Percentiles rank a stretch among this genome's conserved stretches.
These are phyloP conservation scores for Diorhabda elongata DNA, from an alignment of 1,140 invertebrate species.

Conservation along the genomic window DNA sequence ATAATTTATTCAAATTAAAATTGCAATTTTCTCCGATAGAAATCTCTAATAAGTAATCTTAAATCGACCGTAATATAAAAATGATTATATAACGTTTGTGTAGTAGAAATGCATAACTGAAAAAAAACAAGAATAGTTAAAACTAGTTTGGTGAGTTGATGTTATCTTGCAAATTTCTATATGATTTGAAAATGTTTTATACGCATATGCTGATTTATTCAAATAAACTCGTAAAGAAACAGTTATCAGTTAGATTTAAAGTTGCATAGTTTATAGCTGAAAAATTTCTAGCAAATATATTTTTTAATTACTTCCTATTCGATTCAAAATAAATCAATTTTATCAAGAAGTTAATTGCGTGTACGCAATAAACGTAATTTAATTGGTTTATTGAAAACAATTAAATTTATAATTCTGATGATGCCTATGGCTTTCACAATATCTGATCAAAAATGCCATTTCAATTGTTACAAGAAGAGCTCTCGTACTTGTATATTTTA, in stretches of 20 bases:
- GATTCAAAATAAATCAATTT: conserved; percentile 1
- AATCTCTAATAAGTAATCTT: conserved; percentile 14
- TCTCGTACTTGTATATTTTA: no score
- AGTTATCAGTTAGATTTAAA: conserved; percentile 11
- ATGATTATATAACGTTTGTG: conserved; percentile 11
- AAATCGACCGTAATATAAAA: conserved; percentile 5
- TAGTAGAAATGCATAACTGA: conserved; percentile 4
- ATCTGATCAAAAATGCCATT: no score
- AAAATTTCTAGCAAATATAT: not conserved
- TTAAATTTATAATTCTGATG: no score
- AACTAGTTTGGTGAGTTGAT: conserved; percentile 10
- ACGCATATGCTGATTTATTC: conserved; percentile 13
- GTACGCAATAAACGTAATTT: no score
- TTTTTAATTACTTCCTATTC: not conserved
- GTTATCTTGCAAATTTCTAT: conserved; percentile 13
- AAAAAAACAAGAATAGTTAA: conserved; percentile 9
- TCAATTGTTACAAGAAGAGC: no score
- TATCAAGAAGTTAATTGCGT: not conserved
- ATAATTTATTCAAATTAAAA: conserved; percentile 18
- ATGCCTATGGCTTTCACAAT: no score
- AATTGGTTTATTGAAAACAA: no score
- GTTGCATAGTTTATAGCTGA: not conserved
- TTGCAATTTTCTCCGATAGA: conserved; percentile 14
- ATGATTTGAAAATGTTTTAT: conserved; percentile 7
- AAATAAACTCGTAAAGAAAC: conserved; percentile 12